These are phyloP conservation scores for Triplophysa yarkandensis DNA, from an alignment of 2,797 vertebrate species.

Conservation along the genomic window DNA sequence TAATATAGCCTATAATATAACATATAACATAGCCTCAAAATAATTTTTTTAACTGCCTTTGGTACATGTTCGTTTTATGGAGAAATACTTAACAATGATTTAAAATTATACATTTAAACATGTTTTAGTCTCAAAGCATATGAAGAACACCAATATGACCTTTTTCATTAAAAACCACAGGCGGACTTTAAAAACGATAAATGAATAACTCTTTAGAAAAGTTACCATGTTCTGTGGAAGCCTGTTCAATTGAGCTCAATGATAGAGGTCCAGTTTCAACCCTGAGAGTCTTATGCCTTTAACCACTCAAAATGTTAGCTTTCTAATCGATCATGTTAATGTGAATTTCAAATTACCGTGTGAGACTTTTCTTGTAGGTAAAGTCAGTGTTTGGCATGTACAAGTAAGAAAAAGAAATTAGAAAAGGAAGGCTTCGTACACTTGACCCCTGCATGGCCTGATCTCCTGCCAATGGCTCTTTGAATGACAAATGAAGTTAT, in stretches of 20 bases:
- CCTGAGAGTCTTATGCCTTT: background rate
- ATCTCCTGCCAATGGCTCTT: conserved; percentile 29
- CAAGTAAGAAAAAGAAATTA: conserved; percentile 15
- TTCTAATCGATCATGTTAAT: background rate
- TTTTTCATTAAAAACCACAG: no score
- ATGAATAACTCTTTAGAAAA: background rate
- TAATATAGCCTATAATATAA: no score
- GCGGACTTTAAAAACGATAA: no score
- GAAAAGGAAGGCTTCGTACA: conserved; percentile 34
- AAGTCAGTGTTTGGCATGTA: background rate
- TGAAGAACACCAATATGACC: no score
- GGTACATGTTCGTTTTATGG: no score
- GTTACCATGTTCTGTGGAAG: conserved; percentile 2
- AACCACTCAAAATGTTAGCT: conserved; percentile 6
- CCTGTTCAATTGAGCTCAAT: conserved; percentile 25
- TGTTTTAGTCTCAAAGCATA: no score
- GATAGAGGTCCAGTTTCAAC: background rate
- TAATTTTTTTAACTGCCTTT: no score
- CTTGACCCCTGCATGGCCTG: conserved; percentile 39
- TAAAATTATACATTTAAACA: no score
- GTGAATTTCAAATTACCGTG: conserved; percentile 2
- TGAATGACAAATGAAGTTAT: conserved; percentile 36
- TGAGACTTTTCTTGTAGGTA: background rate
- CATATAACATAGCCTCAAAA: no score
- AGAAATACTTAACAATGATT: no score